Evolutionary conservation across 2,888 invertebrate species (phyloP), one percentile per base, ranked within the genome.

Genomic region (Drosophila peninsularis): DNA sequence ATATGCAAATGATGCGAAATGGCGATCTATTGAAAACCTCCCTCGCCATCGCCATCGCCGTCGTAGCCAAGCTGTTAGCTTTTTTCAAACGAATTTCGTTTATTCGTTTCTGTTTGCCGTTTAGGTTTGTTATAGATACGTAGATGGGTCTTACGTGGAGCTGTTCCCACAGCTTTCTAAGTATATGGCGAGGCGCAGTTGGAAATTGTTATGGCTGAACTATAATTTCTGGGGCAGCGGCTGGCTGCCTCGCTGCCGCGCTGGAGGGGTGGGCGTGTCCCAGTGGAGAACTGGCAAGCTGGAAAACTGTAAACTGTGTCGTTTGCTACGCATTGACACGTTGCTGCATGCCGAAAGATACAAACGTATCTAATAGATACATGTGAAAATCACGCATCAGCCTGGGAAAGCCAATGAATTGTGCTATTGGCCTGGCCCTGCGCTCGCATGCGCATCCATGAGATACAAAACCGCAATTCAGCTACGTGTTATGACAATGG

Each of bases 381-480:
- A 88, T 90, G 88, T 80, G 90, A 89, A 90, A 90, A 90, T 90
- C 89, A 90, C 83, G 88, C 89, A 90, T 90, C 87, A 80, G 72
- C 50, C 21, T 10, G 89, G 89, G 90, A 90, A 90, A 78, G 78
- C 72, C 87, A 79, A 83, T 78, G 82, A 83, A 81, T 89, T 89
- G 89, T 89, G 57, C 72, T 81, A 89, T 85, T 78, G 80, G 80
- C 74, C 70, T 75, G 80, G 83, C 76, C 70, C 42, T 17, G 41
- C 21, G 30, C 44, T 62, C 42, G 67, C 71, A 62, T 65, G 67
- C 78, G 75, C 69, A 84, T 66, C 78, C 75, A 82, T 84, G 84
- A 80, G 84, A 88, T 80, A 80, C 82, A 71, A 65, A 21, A 19
- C 32, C 61, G 37, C 66, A 56, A 45, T 36, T 24, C 44, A 56